phyloP scores from a whole-genome alignment of 1,140 invertebrate species.

The Drosophila dunni region DNA sequence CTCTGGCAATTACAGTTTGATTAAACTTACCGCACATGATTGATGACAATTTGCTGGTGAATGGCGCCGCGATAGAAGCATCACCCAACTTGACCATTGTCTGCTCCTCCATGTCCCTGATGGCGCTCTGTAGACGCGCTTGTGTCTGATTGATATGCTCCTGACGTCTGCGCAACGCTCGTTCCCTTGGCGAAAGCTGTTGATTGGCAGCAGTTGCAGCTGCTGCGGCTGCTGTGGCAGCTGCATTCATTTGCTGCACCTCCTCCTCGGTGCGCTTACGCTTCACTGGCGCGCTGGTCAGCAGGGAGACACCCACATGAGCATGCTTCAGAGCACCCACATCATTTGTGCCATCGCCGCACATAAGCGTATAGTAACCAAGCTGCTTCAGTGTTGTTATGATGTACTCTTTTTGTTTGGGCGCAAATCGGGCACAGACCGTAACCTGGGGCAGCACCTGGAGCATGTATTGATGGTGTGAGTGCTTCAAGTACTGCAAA shows the following conservation, averaged over 20 bases:
- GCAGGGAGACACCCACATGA: constrained; percentile 92
- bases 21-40: constrained; percentile 91
- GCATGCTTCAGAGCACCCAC: constrained; percentile 99
- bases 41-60: constrained; percentile 98
- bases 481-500: constrained; percentile 89
- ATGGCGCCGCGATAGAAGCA: constrained; percentile 99
- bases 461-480: constrained; percentile 88
- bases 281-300: constrained; percentile 93
- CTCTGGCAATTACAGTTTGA: neutral
- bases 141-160: constrained; percentile 82
- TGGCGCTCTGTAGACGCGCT: constrained; percentile 85
- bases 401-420: constrained; percentile 98
- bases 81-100: constrained; percentile 98
- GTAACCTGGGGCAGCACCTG: constrained; percentile 93
- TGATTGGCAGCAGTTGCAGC: constrained; percentile 51
- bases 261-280: constrained; percentile 74
- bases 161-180: constrained; percentile 72
- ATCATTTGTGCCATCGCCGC: constrained; percentile 99
- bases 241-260: constrained; percentile 62
- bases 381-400: constrained; percentile 94
- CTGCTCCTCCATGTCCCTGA: constrained; percentile 96
- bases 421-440: constrained; percentile 97
- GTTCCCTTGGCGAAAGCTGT: constrained; percentile 74
- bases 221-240: constrained; percentile 46
- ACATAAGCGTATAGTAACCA: constrained; percentile 98